Evolutionary conservation across 2,113 vertebrate species (phyloP).

Genomic region (Callipepla squamata): DNA sequence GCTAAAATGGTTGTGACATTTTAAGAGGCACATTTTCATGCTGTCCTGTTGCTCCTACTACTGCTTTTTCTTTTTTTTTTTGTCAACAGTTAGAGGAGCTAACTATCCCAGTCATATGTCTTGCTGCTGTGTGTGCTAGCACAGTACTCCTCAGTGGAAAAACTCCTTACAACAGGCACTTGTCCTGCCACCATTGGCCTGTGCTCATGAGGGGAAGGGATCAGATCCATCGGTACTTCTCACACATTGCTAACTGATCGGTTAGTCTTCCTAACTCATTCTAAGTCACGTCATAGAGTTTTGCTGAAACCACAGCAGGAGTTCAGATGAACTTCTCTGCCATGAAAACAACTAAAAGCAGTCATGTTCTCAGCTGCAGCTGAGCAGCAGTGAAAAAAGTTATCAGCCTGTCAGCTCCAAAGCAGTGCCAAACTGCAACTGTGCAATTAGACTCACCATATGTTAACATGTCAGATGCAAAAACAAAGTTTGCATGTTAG

Average conservation of each 20-base stretch:
- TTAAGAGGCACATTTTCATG: background rate
- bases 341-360: background rate
- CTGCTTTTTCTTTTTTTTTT: background rate
- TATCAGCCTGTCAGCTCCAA: background rate
- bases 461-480: background rate
- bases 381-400: background rate
- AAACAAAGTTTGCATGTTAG: background rate
- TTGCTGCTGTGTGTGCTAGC: background rate
- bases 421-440: background rate
- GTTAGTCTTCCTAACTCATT: background rate
- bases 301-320: background rate
- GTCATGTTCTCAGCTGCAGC: background rate
- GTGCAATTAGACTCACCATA: background rate
- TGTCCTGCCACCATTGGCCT: background rate
- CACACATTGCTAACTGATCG: background rate
- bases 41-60: background rate
- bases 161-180: background rate
- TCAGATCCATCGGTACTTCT: background rate
- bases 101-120: background rate
- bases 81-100: background rate
- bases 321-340: background rate
- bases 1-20: background rate
- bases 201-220: background rate
- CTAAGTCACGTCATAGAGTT: background rate
- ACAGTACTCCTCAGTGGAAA: background rate